Evolutionary conservation across 2,797 vertebrate genomes (phyloP).

Genomic region (Valencia hispanica): DNA sequence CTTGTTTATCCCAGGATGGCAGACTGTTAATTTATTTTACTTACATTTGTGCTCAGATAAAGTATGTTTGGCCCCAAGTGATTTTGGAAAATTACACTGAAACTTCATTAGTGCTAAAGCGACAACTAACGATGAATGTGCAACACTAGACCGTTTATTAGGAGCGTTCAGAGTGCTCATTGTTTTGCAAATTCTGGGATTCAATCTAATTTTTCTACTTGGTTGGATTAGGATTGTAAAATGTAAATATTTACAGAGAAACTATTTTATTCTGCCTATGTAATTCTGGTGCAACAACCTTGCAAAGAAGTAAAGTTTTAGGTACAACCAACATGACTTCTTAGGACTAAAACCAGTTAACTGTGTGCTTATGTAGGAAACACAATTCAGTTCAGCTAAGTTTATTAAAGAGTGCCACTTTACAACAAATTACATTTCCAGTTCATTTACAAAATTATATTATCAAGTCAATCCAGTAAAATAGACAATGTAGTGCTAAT

Average conservation of each 20-base stretch:
- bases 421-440: neutral
- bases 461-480: neutral
- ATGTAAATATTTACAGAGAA: neutral
- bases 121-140: neutral
- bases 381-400: neutral
- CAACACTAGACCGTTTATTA: neutral
- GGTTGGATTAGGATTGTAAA: neutral
- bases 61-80: neutral
- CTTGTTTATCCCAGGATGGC: neutral
- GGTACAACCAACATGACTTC: neutral
- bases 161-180: neutral
- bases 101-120: neutral
- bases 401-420: neutral
- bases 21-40: constrained; percentile 3
- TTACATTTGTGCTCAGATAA: neutral
- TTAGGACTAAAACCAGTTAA: neutral
- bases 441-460: neutral
- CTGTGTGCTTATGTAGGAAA: neutral
- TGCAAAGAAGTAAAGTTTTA: neutral
- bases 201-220: neutral
- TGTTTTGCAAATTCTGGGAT: neutral
- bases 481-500: neutral
- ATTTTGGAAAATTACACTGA: neutral
- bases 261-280: neutral
- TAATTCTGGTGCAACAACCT: neutral